Percentiles rank a stretch among this genome's conserved stretches.
phyloP scores from a whole-genome alignment of 2,113 vertebrate genomes.

The Panurus biarmicus region DNA sequence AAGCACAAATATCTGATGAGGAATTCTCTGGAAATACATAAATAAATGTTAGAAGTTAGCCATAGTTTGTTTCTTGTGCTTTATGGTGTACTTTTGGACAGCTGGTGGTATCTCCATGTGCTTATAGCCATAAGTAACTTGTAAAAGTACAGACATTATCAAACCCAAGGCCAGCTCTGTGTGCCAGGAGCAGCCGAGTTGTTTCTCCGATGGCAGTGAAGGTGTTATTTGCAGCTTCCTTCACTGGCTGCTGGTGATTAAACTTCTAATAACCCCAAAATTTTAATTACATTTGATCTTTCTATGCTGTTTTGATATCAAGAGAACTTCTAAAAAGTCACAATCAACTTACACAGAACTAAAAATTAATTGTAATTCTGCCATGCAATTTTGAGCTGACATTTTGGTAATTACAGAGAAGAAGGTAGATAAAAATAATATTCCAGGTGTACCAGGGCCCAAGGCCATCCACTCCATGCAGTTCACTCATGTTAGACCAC shows the following conservation, averaged over 20 bases:
- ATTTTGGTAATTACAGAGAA: not conserved
- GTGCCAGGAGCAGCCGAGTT: not conserved
- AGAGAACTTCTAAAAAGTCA: conserved; percentile 17
- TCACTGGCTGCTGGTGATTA: not conserved
- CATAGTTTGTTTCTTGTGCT: not conserved
- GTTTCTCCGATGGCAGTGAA: not conserved
- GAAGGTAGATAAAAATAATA: not conserved
- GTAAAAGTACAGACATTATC: not conserved
- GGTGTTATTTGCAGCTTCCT: not conserved
- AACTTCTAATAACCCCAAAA: not conserved
- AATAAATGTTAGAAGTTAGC: not conserved
- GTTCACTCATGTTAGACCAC: not conserved
- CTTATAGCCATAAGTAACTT: not conserved
- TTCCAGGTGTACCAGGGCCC: fast-evolving
- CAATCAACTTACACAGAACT: not conserved
- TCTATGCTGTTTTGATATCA: conserved; percentile 6
- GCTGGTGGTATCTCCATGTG: not conserved
- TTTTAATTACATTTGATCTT: conserved; percentile 49
- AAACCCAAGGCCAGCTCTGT: not conserved
- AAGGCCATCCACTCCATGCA: not conserved
- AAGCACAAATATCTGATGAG: not conserved
- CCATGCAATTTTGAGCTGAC: not conserved
- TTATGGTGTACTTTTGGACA: not conserved
- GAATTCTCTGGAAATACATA: not conserved
- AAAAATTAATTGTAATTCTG: not conserved